phyloP scores from a whole-genome alignment of 2,113 vertebrate species.

The Chascanopsetta lugubris region DNA sequence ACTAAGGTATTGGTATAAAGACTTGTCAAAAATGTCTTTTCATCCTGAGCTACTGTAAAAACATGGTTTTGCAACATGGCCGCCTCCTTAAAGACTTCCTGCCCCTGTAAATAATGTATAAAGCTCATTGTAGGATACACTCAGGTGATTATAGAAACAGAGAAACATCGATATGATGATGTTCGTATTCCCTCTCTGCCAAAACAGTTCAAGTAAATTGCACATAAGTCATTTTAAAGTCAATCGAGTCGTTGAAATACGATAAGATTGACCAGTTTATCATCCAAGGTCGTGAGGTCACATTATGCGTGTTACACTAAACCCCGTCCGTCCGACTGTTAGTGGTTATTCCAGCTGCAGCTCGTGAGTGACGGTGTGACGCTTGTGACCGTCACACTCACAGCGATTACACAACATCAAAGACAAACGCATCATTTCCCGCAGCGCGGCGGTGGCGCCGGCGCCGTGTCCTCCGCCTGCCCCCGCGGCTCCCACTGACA shows the following conservation, averaged over 20 bases:
- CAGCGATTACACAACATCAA: conserved; percentile 66
- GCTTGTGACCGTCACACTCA: conserved; percentile 49
- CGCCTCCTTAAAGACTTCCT: too few relatives aligned
- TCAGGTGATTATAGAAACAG: too few relatives aligned
- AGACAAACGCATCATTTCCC: conserved; percentile 59
- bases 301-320: neutral
- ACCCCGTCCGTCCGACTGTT: conserved; percentile 2
- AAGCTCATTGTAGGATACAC: too few relatives aligned
- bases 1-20: too few relatives aligned
- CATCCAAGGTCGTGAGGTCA: neutral
- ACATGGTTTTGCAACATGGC: too few relatives aligned
- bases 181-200: too few relatives aligned
- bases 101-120: too few relatives aligned
- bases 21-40: too few relatives aligned
- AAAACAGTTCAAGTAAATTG: too few relatives aligned
- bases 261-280: neutral
- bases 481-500: conserved; percentile 35
- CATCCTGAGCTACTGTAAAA: too few relatives aligned
- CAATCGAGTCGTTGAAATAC: neutral
- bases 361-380: conserved; percentile 26
- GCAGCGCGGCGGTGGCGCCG: conserved; percentile 24
- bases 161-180: too few relatives aligned
- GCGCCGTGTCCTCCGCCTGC: conserved; percentile 38
- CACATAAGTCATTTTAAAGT: too few relatives aligned
- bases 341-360: conserved; percentile 24